A percentile compares a stretch with the other conserved stretches of the same genome.
phyloP scores from a whole-genome alignment of 1,140 invertebrate species.

The Dysdera silvatica region DNA sequence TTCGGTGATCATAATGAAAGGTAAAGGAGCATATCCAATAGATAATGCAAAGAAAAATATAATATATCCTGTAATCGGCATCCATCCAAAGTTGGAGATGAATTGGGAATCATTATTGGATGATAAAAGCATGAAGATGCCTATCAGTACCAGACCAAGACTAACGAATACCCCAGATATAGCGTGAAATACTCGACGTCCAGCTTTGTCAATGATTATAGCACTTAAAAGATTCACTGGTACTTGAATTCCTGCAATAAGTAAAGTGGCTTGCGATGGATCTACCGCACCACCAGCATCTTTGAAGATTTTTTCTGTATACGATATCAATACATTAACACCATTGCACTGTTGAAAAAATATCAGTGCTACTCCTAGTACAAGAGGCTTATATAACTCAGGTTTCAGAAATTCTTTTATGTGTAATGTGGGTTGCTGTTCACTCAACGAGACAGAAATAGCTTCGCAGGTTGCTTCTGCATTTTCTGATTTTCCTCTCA shows the following conservation, averaged over 20 bases:
- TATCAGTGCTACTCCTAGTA: slow-evolving; percentile 78
- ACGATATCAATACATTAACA: slow-evolving; percentile 87
- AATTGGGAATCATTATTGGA: background rate
- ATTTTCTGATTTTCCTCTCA: slow-evolving; percentile 7
- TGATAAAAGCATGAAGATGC: slow-evolving; percentile 36
- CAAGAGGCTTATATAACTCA: slow-evolving; percentile 60
- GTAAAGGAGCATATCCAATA: slow-evolving; percentile 69
- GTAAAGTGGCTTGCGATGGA: slow-evolving; percentile 58
- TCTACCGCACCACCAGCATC: slow-evolving; percentile 56
- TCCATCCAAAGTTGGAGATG: slow-evolving; percentile 38
- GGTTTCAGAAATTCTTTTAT: slow-evolving; percentile 57
- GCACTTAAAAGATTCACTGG: slow-evolving; percentile 75
- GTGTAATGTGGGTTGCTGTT: slow-evolving; percentile 30
- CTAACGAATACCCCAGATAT: slow-evolving; percentile 50
- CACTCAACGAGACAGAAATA: background rate
- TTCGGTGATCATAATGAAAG: slow-evolving; percentile 67
- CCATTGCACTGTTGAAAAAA: slow-evolving; percentile 87
- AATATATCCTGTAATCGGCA: slow-evolving; percentile 50
- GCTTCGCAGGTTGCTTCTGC: background rate
- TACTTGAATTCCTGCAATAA: slow-evolving; percentile 82
- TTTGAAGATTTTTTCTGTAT: slow-evolving; percentile 72
- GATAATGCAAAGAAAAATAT: slow-evolving; percentile 55
- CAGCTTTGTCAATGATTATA: slow-evolving; percentile 68
- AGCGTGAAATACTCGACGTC: slow-evolving; percentile 73
- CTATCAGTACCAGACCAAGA: slow-evolving; percentile 59